Conservation (phyloP, 2,797 vertebrate species). For the Discoglossus pictus region DNA sequence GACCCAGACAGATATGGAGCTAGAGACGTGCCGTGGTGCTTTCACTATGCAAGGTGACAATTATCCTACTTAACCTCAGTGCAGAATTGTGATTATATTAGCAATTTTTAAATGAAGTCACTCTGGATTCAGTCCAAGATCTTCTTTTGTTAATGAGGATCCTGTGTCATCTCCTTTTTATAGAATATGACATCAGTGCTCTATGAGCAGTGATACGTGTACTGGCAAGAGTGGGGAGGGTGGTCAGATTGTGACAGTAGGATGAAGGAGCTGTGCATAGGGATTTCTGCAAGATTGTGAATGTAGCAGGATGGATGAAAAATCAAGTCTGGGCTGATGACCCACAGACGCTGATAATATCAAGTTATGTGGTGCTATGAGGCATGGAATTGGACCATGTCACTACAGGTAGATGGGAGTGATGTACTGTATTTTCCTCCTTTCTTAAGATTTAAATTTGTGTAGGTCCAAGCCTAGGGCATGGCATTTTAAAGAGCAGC, state of each 20-base stretch:
- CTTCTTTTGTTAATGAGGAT: not conserved
- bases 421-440: too few species aligned
- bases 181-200: constrained; percentile 20
- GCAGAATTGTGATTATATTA: constrained; percentile 1
- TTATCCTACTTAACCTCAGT: constrained; percentile 11
- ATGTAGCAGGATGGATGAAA: not conserved
- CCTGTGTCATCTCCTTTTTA: constrained; percentile 7
- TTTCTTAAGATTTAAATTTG: too few species aligned
- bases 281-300: not conserved
- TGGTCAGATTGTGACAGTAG: too few species aligned
- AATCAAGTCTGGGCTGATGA: not conserved
- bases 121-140: constrained; percentile 1
- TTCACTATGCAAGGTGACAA: not conserved
- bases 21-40: too few species aligned
- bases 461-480: too few species aligned
- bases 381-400: too few species aligned
- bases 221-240: constrained; percentile 1
- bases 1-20: too few species aligned
- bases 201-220: constrained; percentile 3
- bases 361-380: too few species aligned
- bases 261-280: not conserved
- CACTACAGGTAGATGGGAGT: too few species aligned
- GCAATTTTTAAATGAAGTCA: constrained; percentile 23
- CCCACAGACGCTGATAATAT: too few species aligned
- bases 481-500: too few species aligned